Conservation (phyloP, 2,888 invertebrate genomes). For the Himalopsyche tibetana region DNA sequence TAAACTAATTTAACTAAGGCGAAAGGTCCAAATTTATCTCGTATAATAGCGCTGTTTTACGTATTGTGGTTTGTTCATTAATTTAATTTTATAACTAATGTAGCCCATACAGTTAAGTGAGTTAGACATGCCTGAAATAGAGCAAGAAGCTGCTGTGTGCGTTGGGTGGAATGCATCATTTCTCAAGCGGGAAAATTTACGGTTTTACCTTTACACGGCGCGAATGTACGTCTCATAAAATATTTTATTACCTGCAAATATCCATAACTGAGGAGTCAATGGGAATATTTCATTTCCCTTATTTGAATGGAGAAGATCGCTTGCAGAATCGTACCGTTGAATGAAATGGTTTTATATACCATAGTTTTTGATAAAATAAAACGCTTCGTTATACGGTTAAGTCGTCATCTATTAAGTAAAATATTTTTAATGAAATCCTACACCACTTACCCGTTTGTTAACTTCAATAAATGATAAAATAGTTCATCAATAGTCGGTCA, state of each 20-base stretch:
- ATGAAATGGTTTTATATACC: neutral
- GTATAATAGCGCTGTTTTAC: neutral
- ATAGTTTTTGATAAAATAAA: slow-evolving; percentile 21
- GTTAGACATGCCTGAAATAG: slow-evolving; percentile 9
- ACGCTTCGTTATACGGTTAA: neutral
- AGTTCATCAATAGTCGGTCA: no score
- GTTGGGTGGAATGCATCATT: slow-evolving; percentile 47
- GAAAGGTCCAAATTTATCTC: no score
- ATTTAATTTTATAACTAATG: neutral
- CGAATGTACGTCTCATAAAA: slow-evolving; percentile 59
- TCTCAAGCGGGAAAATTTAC: slow-evolving; percentile 52
- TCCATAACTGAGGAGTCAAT: slow-evolving; percentile 52
- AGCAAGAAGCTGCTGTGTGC: neutral
- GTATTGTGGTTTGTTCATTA: neutral
- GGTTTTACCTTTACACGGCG: slow-evolving; percentile 51
- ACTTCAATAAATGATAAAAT: no score
- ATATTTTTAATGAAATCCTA: no score
- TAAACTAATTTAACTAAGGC: no score
- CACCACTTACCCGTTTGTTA: no score
- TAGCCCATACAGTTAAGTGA: slow-evolving; percentile 15
- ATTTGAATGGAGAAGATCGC: slow-evolving; percentile 49
- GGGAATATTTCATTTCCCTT: slow-evolving; percentile 62
- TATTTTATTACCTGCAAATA: slow-evolving; percentile 55
- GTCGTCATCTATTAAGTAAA: neutral
- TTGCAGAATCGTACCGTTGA: neutral